Evolutionary conservation across 2,797 vertebrate genomes (phyloP), one percentile per base, ranked within the genome.

Genomic region (Eutrigla gurnardus): DNA sequence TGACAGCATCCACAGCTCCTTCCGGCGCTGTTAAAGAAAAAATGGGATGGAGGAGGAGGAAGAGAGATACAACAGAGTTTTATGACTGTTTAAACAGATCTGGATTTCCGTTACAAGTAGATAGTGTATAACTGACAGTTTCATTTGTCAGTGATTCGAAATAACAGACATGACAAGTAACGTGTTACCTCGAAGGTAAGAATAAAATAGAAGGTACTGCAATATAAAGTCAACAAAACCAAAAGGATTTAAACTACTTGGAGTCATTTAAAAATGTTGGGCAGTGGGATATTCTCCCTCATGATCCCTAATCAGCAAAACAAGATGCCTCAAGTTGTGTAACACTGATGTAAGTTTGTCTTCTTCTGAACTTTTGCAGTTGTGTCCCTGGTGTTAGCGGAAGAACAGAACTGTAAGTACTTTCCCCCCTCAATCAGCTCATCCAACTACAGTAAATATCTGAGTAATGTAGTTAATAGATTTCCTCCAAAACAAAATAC

Each of bases 331-430:
- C 18, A 17, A 15, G 53, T n/a, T 75, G 35, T 60, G 58, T 65
- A 65, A 52, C 63, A 65, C 15, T 37, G 0, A 46, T 7, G 1
- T 83, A 17, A 14, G 4, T 55, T 14, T 63, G 3, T 79, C 3
- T 85, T 7, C 80, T 15, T 78, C 39, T 82, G 18, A 65, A 72
- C 68, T 86, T 73, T 77, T 85, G 7, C 88, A 96, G 95, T 94
- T 65, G 72, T 94, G 86, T 93, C 94, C 3, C 65, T 95, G 75
- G 93, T 92, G 79, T 87, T 87, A 66, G 94, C 93, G 39, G 92
- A 95, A 45, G 90, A 93, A 76, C 78, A 89, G 63, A 82, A 62
- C 9, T 3, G 93, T 95, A 88, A 84, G 90, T 67, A 59, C 17
- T 43, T 47, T 55, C 37, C n/a, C 2, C 4, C 6, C 10, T 45